Conservation (phyloP, 2,888 invertebrate genomes). For the Phortica magna region DNA sequence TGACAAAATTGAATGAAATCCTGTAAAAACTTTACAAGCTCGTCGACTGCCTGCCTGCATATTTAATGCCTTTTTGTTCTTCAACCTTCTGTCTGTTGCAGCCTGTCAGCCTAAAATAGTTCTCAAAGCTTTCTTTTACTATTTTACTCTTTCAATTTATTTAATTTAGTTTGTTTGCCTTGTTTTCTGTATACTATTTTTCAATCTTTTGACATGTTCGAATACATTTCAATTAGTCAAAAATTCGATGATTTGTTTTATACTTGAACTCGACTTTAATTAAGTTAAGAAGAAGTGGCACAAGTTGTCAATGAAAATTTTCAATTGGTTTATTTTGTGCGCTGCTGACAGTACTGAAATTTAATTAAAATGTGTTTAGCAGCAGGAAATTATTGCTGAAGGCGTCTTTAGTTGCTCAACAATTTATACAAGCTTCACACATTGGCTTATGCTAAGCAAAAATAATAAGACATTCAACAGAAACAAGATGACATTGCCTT, state of each 20-base stretch:
- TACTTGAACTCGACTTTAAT: neutral
- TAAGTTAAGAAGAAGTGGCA: neutral
- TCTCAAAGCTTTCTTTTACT: constrained; percentile 10
- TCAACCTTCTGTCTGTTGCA: neutral
- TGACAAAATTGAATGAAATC: constrained; percentile 16
- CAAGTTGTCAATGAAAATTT: neutral
- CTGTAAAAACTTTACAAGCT: neutral
- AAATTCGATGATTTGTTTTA: neutral
- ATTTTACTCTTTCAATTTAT: neutral
- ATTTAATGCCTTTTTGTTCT: neutral
- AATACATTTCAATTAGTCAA: constrained; percentile 3
- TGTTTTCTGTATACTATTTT: neutral
- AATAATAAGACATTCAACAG: too few species aligned
- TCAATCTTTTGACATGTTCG: neutral
- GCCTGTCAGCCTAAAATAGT: neutral
- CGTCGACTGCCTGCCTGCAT: neutral
- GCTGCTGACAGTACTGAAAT: neutral
- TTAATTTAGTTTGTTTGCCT: neutral
- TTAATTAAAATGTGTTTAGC: neutral
- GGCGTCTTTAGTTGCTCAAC: neutral
- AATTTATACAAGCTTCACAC: too few species aligned
- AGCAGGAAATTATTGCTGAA: neutral
- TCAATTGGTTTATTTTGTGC: too few species aligned
- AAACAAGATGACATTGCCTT: too few species aligned
- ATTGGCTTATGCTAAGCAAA: too few species aligned